A percentile compares a stretch with the other conserved stretches of the same genome.
Conservation (phyloP, 2,888 invertebrate species). For the Archaeoteleia sp. region DNA sequence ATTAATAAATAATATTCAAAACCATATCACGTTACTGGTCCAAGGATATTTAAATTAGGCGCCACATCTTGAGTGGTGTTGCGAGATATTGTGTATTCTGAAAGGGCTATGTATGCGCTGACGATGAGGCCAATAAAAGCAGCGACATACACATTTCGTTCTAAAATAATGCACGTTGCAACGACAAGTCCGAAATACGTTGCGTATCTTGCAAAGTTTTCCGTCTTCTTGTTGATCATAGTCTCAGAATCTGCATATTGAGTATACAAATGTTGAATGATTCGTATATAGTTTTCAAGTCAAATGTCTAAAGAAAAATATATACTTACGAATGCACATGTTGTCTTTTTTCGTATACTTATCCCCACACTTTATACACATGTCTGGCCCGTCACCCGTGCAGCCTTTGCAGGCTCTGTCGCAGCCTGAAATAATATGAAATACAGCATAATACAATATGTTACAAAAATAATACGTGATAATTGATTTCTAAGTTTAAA, state of each 20-base stretch:
- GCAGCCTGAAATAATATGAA: constrained; percentile 77
- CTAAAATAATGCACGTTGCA: constrained; percentile 90
- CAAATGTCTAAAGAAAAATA: neutral
- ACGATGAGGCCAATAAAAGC: constrained; percentile 87
- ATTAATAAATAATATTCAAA: neutral
- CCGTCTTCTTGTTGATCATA: constrained; percentile 76
- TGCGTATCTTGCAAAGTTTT: constrained; percentile 83
- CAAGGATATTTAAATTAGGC: constrained; percentile 64
- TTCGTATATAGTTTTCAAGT: too few relatives aligned
- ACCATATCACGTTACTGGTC: constrained; percentile 21
- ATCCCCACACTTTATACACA: constrained; percentile 88
- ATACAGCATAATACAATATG: constrained; percentile 18
- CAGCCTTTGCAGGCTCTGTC: constrained; percentile 90
- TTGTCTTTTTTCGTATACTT: constrained; percentile 84
- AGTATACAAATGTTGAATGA: too few relatives aligned
- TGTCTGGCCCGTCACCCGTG: constrained; percentile 92
- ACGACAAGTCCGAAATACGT: constrained; percentile 90
- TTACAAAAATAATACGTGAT: constrained; percentile 6
- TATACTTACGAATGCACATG: constrained; percentile 83
- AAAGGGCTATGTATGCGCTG: constrained; percentile 87
- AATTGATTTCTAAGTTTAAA: too few relatives aligned
- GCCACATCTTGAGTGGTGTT: constrained; percentile 65
- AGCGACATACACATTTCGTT: constrained; percentile 85
- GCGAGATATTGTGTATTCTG: constrained; percentile 83
- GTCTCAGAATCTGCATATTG: constrained; percentile 60